Evolutionary conservation across 1,140 invertebrate species (phyloP).

Genomic region (Microvelia longipes): DNA sequence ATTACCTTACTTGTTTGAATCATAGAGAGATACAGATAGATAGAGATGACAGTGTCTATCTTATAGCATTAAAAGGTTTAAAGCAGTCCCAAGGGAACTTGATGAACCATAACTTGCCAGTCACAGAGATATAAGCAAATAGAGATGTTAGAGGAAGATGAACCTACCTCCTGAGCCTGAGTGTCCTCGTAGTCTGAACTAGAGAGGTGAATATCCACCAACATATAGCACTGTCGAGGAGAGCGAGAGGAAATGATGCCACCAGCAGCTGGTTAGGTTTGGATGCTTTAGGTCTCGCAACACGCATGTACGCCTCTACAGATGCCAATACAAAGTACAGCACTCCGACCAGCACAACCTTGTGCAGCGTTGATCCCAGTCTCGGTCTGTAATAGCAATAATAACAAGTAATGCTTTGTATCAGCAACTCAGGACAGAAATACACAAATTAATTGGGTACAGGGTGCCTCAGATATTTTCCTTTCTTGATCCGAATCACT

Average conservation of each 20-base stretch:
- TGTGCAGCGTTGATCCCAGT: conserved; percentile 67
- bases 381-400: conserved; percentile 46
- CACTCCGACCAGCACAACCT: conserved; percentile 63
- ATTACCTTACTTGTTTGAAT: too few relatives aligned
- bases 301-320: conserved; percentile 63
- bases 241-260: conserved; percentile 53
- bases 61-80: too few relatives aligned
- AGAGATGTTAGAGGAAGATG: background rate
- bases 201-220: conserved; percentile 81
- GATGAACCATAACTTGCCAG: too few relatives aligned
- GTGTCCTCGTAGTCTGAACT: conserved; percentile 71
- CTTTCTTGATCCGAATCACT: background rate
- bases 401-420: conserved; percentile 13
- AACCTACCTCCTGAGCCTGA: conserved; percentile 51
- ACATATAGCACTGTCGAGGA: conserved; percentile 54
- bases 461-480: too few relatives aligned
- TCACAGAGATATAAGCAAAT: background rate
- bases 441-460: too few relatives aligned
- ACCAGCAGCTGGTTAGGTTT: conserved; percentile 49
- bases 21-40: too few relatives aligned
- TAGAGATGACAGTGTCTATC: too few relatives aligned
- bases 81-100: too few relatives aligned
- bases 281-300: conserved; percentile 49
- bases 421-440: too few relatives aligned
- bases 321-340: conserved; percentile 71